phyloP scores from a whole-genome alignment of 2,797 vertebrate genomes.

The Scyliorhinus canicula region DNA sequence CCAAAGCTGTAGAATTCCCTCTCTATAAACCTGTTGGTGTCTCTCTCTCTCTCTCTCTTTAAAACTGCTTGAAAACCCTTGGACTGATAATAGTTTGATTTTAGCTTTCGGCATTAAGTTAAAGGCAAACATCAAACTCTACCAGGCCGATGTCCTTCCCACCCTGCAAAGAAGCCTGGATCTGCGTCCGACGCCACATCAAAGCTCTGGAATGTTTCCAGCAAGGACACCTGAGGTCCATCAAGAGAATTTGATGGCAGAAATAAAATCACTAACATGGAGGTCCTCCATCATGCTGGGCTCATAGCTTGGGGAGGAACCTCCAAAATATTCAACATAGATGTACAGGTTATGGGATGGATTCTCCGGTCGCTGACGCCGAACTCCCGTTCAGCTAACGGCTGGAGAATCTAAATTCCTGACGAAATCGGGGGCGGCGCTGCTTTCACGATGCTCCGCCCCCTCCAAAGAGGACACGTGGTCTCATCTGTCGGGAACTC shows the following conservation, averaged over 20 bases:
- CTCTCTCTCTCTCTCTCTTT: neutral
- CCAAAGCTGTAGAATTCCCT: neutral
- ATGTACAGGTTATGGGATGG: no score
- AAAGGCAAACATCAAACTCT: no score
- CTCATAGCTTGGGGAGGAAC: neutral
- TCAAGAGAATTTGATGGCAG: neutral
- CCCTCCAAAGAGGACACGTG: no score
- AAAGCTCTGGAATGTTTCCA: neutral
- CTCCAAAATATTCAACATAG: neutral
- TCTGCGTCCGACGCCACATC: neutral
- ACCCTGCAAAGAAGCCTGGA: neutral
- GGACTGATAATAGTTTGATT: no score
- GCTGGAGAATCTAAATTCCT: no score
- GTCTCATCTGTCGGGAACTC: no score
- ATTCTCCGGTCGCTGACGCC: no score
- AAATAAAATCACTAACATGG: neutral
- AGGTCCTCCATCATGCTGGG: neutral
- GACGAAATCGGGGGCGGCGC: no score
- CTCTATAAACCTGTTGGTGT: neutral
- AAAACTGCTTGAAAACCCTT: neutral
- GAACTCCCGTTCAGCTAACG: no score
- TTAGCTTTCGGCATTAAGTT: no score
- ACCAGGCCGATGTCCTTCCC: neutral
- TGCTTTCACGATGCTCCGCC: no score
- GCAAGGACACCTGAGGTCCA: no score